Percentiles rank a stretch among this genome's conserved stretches.
Conservation (phyloP, 2,113 vertebrate species). For the Percopsis transmontana region DNA sequence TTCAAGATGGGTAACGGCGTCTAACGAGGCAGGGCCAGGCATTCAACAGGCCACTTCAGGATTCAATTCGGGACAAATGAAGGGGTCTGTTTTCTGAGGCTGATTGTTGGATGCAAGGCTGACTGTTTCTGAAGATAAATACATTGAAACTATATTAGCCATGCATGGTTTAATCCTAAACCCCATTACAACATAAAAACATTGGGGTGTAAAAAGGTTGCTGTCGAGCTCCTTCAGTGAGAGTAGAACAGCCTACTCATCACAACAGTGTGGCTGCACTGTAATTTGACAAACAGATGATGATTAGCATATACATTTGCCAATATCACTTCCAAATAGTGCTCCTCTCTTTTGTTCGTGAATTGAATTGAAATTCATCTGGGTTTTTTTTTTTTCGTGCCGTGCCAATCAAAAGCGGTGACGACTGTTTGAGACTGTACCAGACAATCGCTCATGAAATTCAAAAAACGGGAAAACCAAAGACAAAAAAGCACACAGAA, state of each 20-base stretch:
- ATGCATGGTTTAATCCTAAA: conserved; percentile 45
- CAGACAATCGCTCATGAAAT: background rate
- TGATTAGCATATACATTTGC: conserved; percentile 49
- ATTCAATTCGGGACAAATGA: conserved; percentile 30
- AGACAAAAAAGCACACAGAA: background rate
- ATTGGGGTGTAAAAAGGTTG: conserved; percentile 35
- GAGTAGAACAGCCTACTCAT: conserved; percentile 42
- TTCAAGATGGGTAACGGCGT: conserved; percentile 44
- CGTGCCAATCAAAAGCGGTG: background rate
- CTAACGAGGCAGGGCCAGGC: conserved; percentile 28
- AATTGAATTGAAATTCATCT: conserved; percentile 21
- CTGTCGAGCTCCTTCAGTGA: conserved; percentile 26
- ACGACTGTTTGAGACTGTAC: background rate
- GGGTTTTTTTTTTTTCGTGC: background rate
- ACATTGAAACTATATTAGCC: conserved; percentile 45
- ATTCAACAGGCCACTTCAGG: conserved; percentile 39
- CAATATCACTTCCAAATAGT: conserved; percentile 36
- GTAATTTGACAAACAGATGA: conserved; percentile 44
- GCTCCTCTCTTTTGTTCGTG: conserved; percentile 28
- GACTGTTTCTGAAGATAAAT: conserved; percentile 39
- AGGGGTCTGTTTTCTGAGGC: conserved; percentile 33
- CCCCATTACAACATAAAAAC: conserved; percentile 30
- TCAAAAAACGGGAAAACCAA: background rate
- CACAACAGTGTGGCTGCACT: conserved; percentile 33
- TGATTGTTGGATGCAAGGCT: conserved; percentile 40